Conservation (phyloP, 2,797 vertebrate genomes). For the Mastacembelus armatus region DNA sequence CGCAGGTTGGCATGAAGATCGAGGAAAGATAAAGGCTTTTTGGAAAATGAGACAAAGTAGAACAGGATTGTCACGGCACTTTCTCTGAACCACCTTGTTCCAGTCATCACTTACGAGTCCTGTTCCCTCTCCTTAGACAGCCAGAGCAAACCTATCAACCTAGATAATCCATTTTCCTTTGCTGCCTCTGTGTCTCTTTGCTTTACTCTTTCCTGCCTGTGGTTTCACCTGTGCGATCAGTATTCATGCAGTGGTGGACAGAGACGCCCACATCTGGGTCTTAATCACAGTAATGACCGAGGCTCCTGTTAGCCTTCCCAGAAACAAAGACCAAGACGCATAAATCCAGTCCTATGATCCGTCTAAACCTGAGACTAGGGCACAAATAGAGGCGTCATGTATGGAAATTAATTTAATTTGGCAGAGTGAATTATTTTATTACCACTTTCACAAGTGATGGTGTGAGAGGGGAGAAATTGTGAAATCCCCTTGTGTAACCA, state of each 20-base stretch:
- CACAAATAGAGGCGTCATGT: constrained; percentile 60
- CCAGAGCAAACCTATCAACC: constrained; percentile 39
- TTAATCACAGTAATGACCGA: constrained; percentile 76
- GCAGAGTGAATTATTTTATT: constrained; percentile 72
- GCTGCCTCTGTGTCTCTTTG: constrained; percentile 14
- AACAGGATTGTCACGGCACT: constrained; percentile 24
- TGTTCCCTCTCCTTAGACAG: constrained; percentile 16
- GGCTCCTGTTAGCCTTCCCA: constrained; percentile 53
- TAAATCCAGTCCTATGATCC: constrained; percentile 70
- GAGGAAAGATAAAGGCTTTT: constrained; percentile 21
- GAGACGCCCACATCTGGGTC: constrained; percentile 39
- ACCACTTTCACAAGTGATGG: constrained; percentile 51
- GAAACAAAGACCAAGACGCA: constrained; percentile 73
- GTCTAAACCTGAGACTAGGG: constrained; percentile 52
- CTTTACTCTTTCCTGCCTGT: background rate
- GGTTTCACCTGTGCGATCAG: constrained; percentile 45
- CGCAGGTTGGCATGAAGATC: constrained; percentile 16
- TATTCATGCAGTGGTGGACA: constrained; percentile 51
- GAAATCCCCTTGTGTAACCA: constrained; percentile 53
- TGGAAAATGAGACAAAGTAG: constrained; percentile 27
- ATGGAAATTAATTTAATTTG: constrained; percentile 70
- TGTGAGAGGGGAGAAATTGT: constrained; percentile 43
- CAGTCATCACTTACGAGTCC: constrained; percentile 39
- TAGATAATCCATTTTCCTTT: constrained; percentile 28
- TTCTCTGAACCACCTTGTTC: constrained; percentile 21